phyloP scores from a whole-genome alignment of 2,113 vertebrate genomes.

The Lamprotornis superbus region DNA sequence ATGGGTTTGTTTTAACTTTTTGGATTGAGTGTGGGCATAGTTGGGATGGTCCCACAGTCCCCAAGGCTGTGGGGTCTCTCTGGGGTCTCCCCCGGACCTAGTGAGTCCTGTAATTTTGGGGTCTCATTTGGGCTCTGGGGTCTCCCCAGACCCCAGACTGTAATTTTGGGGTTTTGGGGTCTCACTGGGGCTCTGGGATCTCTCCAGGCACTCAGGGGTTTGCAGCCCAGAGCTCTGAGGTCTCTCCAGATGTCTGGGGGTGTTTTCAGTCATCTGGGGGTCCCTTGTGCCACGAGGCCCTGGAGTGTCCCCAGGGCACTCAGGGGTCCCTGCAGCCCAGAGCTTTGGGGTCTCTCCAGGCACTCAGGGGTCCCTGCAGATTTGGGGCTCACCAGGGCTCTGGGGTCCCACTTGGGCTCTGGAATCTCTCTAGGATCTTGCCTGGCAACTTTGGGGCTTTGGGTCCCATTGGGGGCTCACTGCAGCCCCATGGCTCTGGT shows the following conservation, averaged over 20 bases:
- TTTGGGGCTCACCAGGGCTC: background rate
- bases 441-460: too few relatives aligned
- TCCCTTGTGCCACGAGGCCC: background rate
- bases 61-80: background rate
- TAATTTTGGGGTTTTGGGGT: background rate
- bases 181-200: background rate
- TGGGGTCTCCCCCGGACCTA: background rate
- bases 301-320: background rate
- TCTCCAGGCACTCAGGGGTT: background rate
- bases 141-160: too few relatives aligned
- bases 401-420: background rate
- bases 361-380: background rate
- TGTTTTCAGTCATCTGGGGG: background rate
- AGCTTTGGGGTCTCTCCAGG: background rate
- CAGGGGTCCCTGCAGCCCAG: background rate
- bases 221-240: background rate
- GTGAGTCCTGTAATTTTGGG: background rate
- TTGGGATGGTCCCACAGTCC: accelerated
- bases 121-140: background rate
- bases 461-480: background rate
- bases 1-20: background rate
- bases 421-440: background rate
- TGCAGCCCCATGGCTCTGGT: background rate
- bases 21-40: background rate
- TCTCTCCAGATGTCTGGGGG: background rate